These are phyloP conservation scores for Gallinago media DNA, from an alignment of 2,113 vertebrate genomes.

Conservation along the genomic window DNA sequence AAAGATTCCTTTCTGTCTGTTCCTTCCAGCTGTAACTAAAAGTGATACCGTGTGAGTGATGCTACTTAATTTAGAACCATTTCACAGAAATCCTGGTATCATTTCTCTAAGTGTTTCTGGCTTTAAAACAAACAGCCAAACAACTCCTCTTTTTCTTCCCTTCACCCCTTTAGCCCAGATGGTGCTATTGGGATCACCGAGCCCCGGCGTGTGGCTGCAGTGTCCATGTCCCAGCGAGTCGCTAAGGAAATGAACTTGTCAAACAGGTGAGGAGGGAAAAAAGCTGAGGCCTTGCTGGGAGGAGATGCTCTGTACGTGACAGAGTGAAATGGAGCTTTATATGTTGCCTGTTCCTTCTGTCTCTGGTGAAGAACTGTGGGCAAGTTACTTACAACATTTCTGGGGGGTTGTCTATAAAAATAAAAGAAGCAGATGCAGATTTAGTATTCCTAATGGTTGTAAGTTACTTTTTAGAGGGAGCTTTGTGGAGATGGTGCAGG, in stretches of 20 bases:
- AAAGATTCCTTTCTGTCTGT: background rate
- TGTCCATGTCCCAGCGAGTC: constrained; percentile 95
- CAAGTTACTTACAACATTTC: background rate
- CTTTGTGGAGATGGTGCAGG: background rate
- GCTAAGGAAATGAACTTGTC: constrained; percentile 95
- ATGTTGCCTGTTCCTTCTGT: background rate
- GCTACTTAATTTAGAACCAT: background rate
- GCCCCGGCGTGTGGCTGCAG: constrained; percentile 92
- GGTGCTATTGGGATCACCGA: constrained; percentile 90
- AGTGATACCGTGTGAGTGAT: background rate
- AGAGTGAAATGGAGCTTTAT: background rate
- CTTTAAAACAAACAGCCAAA: background rate
- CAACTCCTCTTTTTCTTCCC: background rate
- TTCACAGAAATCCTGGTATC: background rate
- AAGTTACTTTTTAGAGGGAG: background rate
- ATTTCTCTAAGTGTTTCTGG: background rate
- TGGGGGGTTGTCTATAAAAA: background rate
- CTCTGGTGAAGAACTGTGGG: background rate
- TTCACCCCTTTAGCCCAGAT: constrained; percentile 34
- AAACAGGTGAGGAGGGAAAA: constrained; percentile 76
- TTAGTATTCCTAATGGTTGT: background rate
- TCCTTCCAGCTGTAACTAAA: background rate
- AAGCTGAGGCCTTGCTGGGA: background rate
- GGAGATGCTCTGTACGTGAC: background rate
- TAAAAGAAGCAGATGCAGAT: background rate